These are phyloP conservation scores for Basileuterus tristriatus DNA, from an alignment of 2,797 vertebrate species.

Conservation along the genomic window DNA sequence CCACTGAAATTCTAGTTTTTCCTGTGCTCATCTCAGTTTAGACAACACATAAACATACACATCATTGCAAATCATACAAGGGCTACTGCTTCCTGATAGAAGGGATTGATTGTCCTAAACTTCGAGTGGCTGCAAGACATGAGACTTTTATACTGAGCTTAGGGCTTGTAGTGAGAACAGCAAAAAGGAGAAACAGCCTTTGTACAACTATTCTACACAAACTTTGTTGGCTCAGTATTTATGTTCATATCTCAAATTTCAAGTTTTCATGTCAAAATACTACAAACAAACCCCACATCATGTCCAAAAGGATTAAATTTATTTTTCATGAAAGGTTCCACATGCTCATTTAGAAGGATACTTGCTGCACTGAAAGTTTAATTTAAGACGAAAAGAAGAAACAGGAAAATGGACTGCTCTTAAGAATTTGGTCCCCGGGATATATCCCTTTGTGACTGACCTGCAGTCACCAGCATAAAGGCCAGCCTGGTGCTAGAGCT, in stretches of 20 bases:
- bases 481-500: conserved; percentile 32
- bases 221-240: not conserved
- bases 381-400: not conserved
- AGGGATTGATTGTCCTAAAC: not conserved
- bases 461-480: conserved; percentile 37
- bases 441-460: conserved; percentile 40
- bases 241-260: not conserved
- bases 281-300: not conserved
- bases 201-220: not conserved
- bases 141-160: not conserved
- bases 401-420: not conserved
- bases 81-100: not conserved
- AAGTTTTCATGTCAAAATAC: conserved; percentile 3
- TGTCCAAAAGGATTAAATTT: conserved; percentile 33
- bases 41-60: not conserved
- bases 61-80: not conserved
- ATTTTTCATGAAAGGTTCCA: conserved; percentile 45
- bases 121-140: not conserved
- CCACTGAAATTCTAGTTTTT: not conserved
- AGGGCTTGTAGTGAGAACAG: not conserved
- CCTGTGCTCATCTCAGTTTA: not conserved
- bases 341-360: not conserved
- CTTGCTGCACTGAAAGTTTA: not conserved
- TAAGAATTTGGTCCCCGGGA: conserved; percentile 40
- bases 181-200: not conserved